Conservation (phyloP, 2,888 invertebrate species). For the Melieria crassipennis region DNA sequence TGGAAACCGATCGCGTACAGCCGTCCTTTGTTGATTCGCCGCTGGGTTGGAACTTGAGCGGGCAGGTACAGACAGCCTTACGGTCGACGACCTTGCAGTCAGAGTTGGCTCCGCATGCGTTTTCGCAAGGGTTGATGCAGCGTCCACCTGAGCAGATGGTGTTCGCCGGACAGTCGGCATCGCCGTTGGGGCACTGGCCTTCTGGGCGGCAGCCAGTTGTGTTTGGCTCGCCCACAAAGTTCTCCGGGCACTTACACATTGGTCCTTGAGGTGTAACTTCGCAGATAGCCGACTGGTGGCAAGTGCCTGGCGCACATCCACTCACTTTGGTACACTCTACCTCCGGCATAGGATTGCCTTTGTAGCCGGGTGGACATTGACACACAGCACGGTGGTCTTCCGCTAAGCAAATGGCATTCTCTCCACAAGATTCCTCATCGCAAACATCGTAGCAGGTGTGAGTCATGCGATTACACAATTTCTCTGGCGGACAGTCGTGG, state of each 20-base stretch:
- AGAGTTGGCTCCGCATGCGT: slow-evolving; percentile 83
- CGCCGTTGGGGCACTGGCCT: slow-evolving; percentile 77
- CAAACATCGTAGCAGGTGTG: slow-evolving; percentile 86
- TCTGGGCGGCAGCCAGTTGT: slow-evolving; percentile 80
- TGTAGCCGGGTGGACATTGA: slow-evolving; percentile 86
- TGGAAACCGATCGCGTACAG: slow-evolving; percentile 76
- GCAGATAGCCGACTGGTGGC: slow-evolving; percentile 84
- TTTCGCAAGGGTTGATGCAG: slow-evolving; percentile 84
- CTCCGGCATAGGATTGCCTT: slow-evolving; percentile 84
- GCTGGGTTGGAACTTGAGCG: slow-evolving; percentile 79
- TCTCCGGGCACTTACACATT: slow-evolving; percentile 81
- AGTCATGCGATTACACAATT: slow-evolving; percentile 84
- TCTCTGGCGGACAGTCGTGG: slow-evolving; percentile 80
- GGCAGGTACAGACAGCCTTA: slow-evolving; percentile 82
- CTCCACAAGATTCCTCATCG: slow-evolving; percentile 83
- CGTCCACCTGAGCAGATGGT: slow-evolving; percentile 76
- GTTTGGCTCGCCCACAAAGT: slow-evolving; percentile 81
- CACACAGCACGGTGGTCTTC: slow-evolving; percentile 85
- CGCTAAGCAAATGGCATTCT: slow-evolving; percentile 87
- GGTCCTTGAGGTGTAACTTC: slow-evolving; percentile 75
- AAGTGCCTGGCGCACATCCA: slow-evolving; percentile 80
- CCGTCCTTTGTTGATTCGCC: slow-evolving; percentile 72
- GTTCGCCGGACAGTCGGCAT: slow-evolving; percentile 79
- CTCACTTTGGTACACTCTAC: slow-evolving; percentile 78
- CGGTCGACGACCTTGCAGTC: slow-evolving; percentile 81